phyloP scores from a whole-genome alignment of 2,888 invertebrate species.

The Nymphalis urticae region DNA sequence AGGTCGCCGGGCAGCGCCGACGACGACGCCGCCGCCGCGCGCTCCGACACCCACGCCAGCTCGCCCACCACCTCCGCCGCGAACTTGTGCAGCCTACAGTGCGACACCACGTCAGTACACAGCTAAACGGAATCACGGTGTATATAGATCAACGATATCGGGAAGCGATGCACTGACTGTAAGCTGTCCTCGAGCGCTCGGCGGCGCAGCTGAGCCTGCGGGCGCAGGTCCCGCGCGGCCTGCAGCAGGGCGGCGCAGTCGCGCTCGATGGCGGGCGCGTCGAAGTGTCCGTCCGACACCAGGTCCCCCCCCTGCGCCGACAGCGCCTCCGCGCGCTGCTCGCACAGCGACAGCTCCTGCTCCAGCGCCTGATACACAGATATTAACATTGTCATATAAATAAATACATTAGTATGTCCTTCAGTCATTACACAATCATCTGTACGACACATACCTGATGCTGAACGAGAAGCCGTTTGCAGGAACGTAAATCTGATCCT shows the following conservation, averaged over 20 bases:
- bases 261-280: constrained; percentile 91
- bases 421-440: too few species aligned
- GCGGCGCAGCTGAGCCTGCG: constrained; percentile 84
- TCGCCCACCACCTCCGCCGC: constrained; percentile 96
- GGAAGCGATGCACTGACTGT: constrained; percentile 57
- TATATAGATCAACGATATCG: background rate
- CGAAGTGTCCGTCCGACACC: constrained; percentile 97
- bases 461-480: constrained; percentile 93
- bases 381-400: too few species aligned
- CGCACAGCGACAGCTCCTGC: constrained; percentile 91
- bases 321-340: constrained; percentile 89
- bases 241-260: constrained; percentile 88
- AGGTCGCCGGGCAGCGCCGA: constrained; percentile 87
- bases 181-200: constrained; percentile 84
- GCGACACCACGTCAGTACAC: too few species aligned
- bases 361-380: constrained; percentile 83
- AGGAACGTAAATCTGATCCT: constrained; percentile 94
- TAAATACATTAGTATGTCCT: too few species aligned
- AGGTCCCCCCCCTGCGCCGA: constrained; percentile 92
- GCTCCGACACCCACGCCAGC: constrained; percentile 97
- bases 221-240: constrained; percentile 86
- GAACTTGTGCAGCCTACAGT: constrained; percentile 90
- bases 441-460: constrained; percentile 83
- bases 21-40: constrained; percentile 85
- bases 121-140: background rate